A percentile compares a stretch with the other conserved stretches of the same genome.
These are phyloP conservation scores for Muraenolepis orangiensis DNA, from an alignment of 2,797 vertebrate species.

Conservation along the genomic window DNA sequence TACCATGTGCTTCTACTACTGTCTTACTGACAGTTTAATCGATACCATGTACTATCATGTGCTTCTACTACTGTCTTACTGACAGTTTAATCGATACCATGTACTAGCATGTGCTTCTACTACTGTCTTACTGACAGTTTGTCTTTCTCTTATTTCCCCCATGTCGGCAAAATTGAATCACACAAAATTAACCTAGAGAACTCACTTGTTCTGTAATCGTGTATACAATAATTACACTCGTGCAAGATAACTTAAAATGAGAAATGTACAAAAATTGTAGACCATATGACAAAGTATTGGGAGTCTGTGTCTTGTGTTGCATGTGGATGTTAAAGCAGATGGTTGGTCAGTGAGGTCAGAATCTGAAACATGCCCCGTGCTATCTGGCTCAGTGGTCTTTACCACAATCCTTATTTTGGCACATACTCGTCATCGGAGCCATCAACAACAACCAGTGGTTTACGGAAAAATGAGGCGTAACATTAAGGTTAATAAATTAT, in stretches of 20 bases:
- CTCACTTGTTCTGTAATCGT: not conserved
- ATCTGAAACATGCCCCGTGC: slow-evolving; percentile 50
- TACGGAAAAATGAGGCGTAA: not conserved
- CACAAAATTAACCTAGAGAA: not conserved
- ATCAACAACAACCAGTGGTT: not conserved
- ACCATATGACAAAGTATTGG: not conserved
- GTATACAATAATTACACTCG: not conserved
- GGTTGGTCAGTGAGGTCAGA: slow-evolving; percentile 63
- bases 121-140: not conserved
- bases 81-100: no score
- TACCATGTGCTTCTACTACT: no score
- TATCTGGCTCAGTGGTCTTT: slow-evolving; percentile 54
- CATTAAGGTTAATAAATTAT: not conserved
- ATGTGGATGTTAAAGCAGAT: slow-evolving; percentile 17
- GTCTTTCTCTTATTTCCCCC: not conserved
- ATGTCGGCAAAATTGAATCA: not conserved
- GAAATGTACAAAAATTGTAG: not conserved
- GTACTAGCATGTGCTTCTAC: no score
- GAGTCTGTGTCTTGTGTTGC: not conserved
- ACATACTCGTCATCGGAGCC: slow-evolving; percentile 13
- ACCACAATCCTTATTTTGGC: not conserved
- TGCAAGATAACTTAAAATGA: not conserved
- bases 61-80: no score
- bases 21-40: no score
- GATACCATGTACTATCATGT: no score